Evolutionary conservation across 2,797 vertebrate genomes (phyloP).

Genomic region (Lacerta viridis): DNA sequence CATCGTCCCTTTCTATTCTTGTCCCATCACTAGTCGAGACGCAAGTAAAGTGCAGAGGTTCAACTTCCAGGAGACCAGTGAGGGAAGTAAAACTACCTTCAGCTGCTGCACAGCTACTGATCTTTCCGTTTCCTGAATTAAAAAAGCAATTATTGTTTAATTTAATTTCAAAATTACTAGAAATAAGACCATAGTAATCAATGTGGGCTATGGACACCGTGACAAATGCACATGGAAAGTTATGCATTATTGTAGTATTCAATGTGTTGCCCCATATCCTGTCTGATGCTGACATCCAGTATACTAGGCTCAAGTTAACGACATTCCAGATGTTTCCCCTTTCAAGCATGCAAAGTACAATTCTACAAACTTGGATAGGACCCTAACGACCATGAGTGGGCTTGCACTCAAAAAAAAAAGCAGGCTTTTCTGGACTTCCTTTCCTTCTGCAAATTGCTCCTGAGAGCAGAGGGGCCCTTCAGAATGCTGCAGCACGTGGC

Average conservation of each 20-base stretch:
- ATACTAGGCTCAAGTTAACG: not conserved
- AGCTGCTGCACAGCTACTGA: slow-evolving; percentile 94
- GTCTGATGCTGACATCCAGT: not conserved
- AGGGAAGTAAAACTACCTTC: slow-evolving; percentile 98
- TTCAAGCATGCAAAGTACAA: not conserved
- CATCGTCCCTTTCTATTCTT: slow-evolving; percentile 98
- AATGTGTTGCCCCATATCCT: not conserved
- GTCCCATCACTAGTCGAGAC: slow-evolving; percentile 99
- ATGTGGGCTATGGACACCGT: not conserved
- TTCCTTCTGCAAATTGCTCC: not conserved
- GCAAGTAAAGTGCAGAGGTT: slow-evolving; percentile 97
- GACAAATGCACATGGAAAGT: not conserved
- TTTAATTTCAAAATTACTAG: slow-evolving; percentile 1
- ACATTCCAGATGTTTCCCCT: too few relatives aligned
- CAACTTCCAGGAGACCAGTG: slow-evolving; percentile 97
- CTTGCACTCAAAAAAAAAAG: not conserved
- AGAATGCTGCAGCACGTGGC: not conserved
- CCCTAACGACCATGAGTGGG: too few relatives aligned
- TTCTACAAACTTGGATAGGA: not conserved
- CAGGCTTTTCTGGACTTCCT: not conserved
- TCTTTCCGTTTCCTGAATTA: slow-evolving; percentile 92
- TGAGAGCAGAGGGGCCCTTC: not conserved
- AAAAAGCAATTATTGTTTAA: slow-evolving; percentile 28
- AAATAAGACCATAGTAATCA: not conserved
- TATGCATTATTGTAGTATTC: not conserved